Evolutionary conservation across 2,888 invertebrate species (phyloP).

Genomic region (Limnephilus lunatus): DNA sequence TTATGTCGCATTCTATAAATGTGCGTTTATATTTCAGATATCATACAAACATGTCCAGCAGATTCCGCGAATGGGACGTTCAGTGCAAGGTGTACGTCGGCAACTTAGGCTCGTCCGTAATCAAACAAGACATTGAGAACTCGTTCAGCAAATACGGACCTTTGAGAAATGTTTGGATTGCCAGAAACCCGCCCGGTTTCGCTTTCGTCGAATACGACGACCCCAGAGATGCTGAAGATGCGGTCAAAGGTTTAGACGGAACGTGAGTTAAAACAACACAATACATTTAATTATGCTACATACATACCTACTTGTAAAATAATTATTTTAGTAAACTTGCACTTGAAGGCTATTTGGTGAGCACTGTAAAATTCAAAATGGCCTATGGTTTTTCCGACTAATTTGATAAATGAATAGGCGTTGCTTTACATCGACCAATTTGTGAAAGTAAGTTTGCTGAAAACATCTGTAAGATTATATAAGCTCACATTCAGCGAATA

Average conservation of each 20-base stretch:
- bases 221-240: slow-evolving; percentile 90
- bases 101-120: slow-evolving; percentile 91
- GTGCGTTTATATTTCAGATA: slow-evolving; percentile 8
- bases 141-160: slow-evolving; percentile 91
- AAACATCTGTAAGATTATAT: background rate
- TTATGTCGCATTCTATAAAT: slow-evolving; percentile 8
- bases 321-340: background rate
- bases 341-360: slow-evolving; percentile 7
- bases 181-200: slow-evolving; percentile 92
- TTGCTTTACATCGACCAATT: background rate
- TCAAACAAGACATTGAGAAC: slow-evolving; percentile 90
- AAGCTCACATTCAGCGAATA: background rate
- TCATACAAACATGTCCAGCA: slow-evolving; percentile 77
- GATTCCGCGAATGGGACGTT: slow-evolving; percentile 84
- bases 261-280: slow-evolving; percentile 79
- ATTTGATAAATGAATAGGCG: background rate
- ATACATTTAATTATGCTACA: too few relatives aligned
- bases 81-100: slow-evolving; percentile 93
- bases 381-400: background rate
- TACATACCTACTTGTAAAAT: background rate
- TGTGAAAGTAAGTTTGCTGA: background rate
- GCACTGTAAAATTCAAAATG: slow-evolving; percentile 8
- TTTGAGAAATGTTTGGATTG: slow-evolving; percentile 93
- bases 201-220: slow-evolving; percentile 93
- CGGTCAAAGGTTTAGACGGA: slow-evolving; percentile 88